A percentile compares a stretch with the other conserved stretches of the same genome.
phyloP scores from a whole-genome alignment of 2,888 invertebrate species.

The Drosophila kambysellisi region DNA sequence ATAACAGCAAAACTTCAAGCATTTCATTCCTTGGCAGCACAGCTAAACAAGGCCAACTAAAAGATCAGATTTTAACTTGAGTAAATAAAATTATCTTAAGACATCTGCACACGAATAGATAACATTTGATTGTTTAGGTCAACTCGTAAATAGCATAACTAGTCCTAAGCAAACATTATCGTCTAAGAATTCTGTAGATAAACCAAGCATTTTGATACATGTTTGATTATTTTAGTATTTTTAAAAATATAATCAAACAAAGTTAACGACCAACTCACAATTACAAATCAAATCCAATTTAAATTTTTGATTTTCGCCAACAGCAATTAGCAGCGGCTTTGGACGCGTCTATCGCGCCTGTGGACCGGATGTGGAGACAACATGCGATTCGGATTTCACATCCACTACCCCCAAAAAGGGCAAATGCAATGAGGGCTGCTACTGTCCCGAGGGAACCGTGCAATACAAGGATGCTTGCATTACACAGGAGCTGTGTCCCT shows the following conservation, averaged over 20 bases:
- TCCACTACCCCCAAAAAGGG: slow-evolving; percentile 86
- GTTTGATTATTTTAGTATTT: neutral
- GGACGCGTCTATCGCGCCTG: slow-evolving; percentile 92
- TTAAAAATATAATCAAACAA: neutral
- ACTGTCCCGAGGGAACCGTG: slow-evolving; percentile 92
- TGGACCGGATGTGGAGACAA: slow-evolving; percentile 90
- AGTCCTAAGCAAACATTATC: too few species aligned
- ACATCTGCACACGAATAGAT: too few species aligned
- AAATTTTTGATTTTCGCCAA: neutral
- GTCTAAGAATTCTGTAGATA: too few species aligned
- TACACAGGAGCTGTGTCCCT: slow-evolving; percentile 89
- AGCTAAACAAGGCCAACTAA: neutral
- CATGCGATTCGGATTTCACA: slow-evolving; percentile 88
- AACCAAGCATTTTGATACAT: too few species aligned
- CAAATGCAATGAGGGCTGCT: slow-evolving; percentile 88
- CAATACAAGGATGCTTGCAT: slow-evolving; percentile 91
- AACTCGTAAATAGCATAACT: too few species aligned
- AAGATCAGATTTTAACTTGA: neutral
- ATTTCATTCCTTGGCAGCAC: neutral
- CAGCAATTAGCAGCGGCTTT: slow-evolving; percentile 91
- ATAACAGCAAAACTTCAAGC: slow-evolving; percentile 1
- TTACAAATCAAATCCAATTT: neutral
- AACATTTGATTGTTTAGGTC: too few species aligned
- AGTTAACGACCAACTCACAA: neutral
- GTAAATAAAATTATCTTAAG: too few species aligned